Evolutionary conservation across 2,888 invertebrate species (phyloP).

Genomic region (Chesias legatella): DNA sequence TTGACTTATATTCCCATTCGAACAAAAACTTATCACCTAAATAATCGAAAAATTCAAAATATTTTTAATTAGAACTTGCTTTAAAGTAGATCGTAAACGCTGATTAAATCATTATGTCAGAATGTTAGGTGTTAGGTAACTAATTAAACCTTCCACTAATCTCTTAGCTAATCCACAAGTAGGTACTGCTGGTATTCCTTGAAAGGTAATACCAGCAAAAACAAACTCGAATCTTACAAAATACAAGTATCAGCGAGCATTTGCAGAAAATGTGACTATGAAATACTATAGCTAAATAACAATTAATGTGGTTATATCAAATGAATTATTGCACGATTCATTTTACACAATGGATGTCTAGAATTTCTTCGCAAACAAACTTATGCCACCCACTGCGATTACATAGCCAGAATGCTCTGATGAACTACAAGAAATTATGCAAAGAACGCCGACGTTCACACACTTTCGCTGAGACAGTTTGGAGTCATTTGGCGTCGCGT

Average conservation of each 20-base stretch:
- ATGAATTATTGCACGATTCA: constrained; percentile 1
- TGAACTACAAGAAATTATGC: constrained; percentile 69
- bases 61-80: no score
- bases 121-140: no score
- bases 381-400: constrained; percentile 60
- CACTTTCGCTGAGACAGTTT: constrained; percentile 77
- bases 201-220: background rate
- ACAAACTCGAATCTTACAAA: background rate
- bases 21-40: no score
- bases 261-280: background rate
- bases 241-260: background rate
- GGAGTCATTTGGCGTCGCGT: constrained; percentile 47
- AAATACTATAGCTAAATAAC: background rate
- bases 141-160: background rate
- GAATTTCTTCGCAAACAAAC: constrained; percentile 45
- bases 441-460: constrained; percentile 58
- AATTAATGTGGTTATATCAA: no score
- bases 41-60: no score
- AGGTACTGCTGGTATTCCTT: no score
- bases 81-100: no score
- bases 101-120: no score
- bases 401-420: constrained; percentile 51
- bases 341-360: constrained; percentile 29
- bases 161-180: no score
- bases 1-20: no score